Conservation (phyloP, 2,797 vertebrate species). For the Hemibagrus guttatus region DNA sequence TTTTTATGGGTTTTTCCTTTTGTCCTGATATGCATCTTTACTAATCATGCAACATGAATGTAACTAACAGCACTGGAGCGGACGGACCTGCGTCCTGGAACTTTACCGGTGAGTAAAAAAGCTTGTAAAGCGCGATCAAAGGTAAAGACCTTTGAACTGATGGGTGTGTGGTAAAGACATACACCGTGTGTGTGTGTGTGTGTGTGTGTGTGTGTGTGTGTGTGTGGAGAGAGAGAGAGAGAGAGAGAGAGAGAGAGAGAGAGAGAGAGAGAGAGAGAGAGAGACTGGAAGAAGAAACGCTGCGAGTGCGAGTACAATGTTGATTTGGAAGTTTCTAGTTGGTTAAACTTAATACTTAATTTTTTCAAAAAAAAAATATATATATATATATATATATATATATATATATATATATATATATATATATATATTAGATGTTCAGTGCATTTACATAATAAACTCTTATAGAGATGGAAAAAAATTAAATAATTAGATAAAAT, state of each 20-base stretch:
- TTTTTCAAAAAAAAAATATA: no score
- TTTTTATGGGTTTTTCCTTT: constrained; percentile 35
- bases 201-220: background rate
- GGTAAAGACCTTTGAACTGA: background rate
- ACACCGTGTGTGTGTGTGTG: background rate
- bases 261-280: background rate
- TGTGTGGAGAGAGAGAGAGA: background rate
- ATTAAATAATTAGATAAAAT: no score
- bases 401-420: no score
- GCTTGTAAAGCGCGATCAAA: background rate
- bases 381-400: no score
- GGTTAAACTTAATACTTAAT: no score
- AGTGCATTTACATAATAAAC: background rate
- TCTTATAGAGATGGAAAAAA: no score
- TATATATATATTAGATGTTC: no score
- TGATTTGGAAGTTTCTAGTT: background rate
- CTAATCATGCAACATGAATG: constrained; percentile 64
- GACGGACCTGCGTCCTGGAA: constrained; percentile 60
- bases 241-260: background rate
- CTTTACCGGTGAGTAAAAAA: constrained; percentile 60
- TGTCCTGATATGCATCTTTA: constrained; percentile 13
- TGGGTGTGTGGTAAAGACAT: background rate
- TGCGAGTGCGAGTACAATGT: background rate
- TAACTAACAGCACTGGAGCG: constrained; percentile 62
- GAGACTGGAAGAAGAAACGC: background rate